Base-by-base conservation (phyloP, 1,140 invertebrate genomes). In the Pissodes strobi region DNA sequence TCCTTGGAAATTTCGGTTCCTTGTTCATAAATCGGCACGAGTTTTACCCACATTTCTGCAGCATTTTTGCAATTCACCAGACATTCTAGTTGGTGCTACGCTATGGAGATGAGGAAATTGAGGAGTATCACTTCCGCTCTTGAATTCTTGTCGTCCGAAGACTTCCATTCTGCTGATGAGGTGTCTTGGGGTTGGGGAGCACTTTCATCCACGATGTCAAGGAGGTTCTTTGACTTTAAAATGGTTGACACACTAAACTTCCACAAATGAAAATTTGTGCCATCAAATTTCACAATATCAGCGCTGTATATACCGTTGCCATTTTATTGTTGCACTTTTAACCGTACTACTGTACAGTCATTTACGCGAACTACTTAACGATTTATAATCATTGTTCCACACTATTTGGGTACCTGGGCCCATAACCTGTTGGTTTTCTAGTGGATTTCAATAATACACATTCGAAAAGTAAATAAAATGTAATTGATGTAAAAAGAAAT, bases 31-130 rank as follows among this genome's bases (percentile, higher is more conserved):
- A 79, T 64, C 21, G 69, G 64, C 0, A 52, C 21, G 0, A 79
- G 45, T 17, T 72, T 74, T 8, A 51, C 45, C 76, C 76, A 80
- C 75, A 79, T 80, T 34, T 70, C 70, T 5, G 72, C 71, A 25
- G 74, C 64, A 45, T 48, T 67, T 13, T 51, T 27, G 49, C 73
- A 78, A 22, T 72, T 71, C 15, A 78, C 61, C 12, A 76, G 69
- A 58, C 75, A 74, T 34, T 69, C 15, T 66, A 75, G 70, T 15
- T 69, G 70, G 43, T 72, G 25, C 37, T 72, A 48, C 45, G 51
- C 65, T 15, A 69, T 61, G 15, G 67, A 51, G 21, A 64, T n/a
- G n/a, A n/a, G n/a, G n/a, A n/a, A n/a, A n/a, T n/a, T 71, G 0
- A 74, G 69, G 1, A 79, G 57, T 8, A 63, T 41, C 8, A 69